Conservation (phyloP, 2,113 vertebrate species). For the Callipepla squamata region DNA sequence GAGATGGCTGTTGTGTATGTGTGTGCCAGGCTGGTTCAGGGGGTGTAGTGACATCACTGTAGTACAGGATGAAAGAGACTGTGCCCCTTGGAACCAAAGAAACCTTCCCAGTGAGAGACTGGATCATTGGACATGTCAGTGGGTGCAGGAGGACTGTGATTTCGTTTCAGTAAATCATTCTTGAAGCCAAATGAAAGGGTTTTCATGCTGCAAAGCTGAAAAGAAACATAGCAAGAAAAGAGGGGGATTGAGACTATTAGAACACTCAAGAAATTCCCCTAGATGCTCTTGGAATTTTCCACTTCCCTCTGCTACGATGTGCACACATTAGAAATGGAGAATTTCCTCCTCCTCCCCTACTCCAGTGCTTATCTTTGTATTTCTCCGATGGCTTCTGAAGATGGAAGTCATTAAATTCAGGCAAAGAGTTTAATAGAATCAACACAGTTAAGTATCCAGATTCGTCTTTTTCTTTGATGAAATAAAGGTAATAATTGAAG, state of each 20-base stretch:
- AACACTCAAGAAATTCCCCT: not conserved
- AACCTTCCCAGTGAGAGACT: not conserved
- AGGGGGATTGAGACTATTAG: not conserved
- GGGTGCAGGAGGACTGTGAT: not conserved
- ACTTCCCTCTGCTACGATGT: not conserved
- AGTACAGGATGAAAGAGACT: not conserved
- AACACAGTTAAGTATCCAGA: not conserved
- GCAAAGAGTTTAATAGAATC: not conserved
- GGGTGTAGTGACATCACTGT: not conserved
- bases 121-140: not conserved
- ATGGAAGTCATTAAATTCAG: not conserved
- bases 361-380: not conserved
- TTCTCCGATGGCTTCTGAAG: constrained; percentile 1
- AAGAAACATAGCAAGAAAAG: not conserved
- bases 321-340: not conserved
- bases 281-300: not conserved
- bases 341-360: not conserved
- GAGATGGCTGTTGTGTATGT: not conserved
- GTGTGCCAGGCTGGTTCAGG: not conserved
- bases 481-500: not conserved
- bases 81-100: not conserved
- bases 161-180: not conserved
- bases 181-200: not conserved
- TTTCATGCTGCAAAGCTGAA: not conserved
- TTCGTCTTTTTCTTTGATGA: not conserved